These are phyloP conservation scores for Thrips palmi DNA, from an alignment of 1,140 invertebrate species.

Conservation along the genomic window DNA sequence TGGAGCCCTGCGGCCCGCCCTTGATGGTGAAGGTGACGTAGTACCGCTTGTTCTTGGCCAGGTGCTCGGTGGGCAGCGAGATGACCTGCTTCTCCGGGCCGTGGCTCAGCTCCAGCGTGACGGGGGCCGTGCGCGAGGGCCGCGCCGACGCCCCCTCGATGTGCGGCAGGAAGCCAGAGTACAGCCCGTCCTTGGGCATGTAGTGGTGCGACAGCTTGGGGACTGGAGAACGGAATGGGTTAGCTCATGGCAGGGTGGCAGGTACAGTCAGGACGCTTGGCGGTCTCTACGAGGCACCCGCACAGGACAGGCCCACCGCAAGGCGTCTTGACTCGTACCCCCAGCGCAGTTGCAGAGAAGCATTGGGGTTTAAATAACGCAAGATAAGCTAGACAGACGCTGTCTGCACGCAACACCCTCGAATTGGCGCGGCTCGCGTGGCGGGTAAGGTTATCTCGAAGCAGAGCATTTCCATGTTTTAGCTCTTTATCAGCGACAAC, in stretches of 20 bases:
- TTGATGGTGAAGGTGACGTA: constrained; percentile 79
- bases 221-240: constrained; percentile 29
- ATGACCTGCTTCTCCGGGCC: constrained; percentile 66
- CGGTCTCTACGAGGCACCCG: too few relatives aligned
- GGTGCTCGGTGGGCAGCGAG: constrained; percentile 59
- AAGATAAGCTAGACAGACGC: too few relatives aligned
- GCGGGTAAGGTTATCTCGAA: too few relatives aligned
- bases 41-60: constrained; percentile 74
- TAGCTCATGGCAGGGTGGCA: neutral
- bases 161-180: constrained; percentile 31
- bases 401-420: too few relatives aligned
- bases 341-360: too few relatives aligned
- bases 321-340: too few relatives aligned
- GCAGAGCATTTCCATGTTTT: too few relatives aligned
- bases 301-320: too few relatives aligned
- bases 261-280: too few relatives aligned
- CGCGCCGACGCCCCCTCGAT: constrained; percentile 32
- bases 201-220: constrained; percentile 51
- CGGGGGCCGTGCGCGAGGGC: constrained; percentile 18
- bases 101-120: constrained; percentile 57
- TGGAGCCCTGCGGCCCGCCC: constrained; percentile 22
- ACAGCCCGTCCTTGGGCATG: constrained; percentile 38
- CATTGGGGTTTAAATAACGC: too few relatives aligned
- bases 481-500: too few relatives aligned
- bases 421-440: too few relatives aligned